Evolutionary conservation across 2,797 vertebrate genomes (phyloP), one percentile per base, ranked within the genome.

Genomic region (Spheniscus humboldti): DNA sequence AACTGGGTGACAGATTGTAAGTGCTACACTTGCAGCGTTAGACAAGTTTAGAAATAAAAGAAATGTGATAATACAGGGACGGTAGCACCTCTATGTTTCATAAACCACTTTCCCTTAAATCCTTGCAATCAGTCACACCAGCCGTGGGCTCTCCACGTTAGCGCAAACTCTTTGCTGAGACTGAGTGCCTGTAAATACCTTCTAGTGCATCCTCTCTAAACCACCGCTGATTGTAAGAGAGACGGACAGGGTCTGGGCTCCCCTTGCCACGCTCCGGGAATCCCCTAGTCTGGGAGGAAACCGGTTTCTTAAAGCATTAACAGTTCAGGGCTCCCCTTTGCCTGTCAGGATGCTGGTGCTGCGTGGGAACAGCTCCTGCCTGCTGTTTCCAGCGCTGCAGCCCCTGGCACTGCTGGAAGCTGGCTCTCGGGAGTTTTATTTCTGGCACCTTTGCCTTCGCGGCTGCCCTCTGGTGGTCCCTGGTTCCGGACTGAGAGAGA

Each of bases 391-490:
- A 47, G 52, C 23, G 2, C 60, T 1, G 37, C 74, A 13, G 74
- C 81, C 89, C 71, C 45, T 45, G 83, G 76, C 69, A n/a, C 72
- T 4, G 84, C 84, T 52, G 72, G 63, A 56, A 75, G 6, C 20
- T 9, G 25, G 25, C 37, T 66, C 66, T 8, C 55, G 1, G 48
- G 37, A 64, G 23, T 48, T 62, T 55, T 7, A 11, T 39, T 62
- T 50, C 55, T 50, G 74, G 86, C 75, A 75, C 86, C 86, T 64
- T 75, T 15, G 22, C 81, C 81, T 86, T 86, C 64, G 4, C 59
- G 71, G 76, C 71, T 72, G 87, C 92, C 92, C 92, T 93, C 87
- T 93, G 66, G 22, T 86, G 92, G 92, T 60, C 75, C 80, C 75
- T 17, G 92, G 11, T 3, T 15, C 43, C 3, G 52, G 75, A 13